phyloP scores from a whole-genome alignment of 2,797 vertebrate genomes.

The Apogon hyalosoma region DNA sequence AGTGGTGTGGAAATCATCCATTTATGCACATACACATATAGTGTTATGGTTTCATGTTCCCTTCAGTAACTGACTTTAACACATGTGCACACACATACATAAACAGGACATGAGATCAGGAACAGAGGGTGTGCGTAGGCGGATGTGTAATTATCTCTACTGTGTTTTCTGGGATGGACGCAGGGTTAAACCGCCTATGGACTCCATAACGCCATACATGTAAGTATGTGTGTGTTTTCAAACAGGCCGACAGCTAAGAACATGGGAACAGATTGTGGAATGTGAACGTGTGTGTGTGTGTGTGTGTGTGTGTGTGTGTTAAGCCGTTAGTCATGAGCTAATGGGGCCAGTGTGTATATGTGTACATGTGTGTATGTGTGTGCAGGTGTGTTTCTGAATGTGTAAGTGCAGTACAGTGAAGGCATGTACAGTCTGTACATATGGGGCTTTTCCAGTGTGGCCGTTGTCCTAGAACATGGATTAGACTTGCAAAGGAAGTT shows the following conservation, averaged over 20 bases:
- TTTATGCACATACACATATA: background rate
- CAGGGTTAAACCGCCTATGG: constrained; percentile 46
- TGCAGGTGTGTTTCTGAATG: constrained; percentile 20
- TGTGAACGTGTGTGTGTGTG: constrained; percentile 12
- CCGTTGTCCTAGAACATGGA: constrained; percentile 44
- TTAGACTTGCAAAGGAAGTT: constrained; percentile 46
- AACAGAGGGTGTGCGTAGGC: constrained; percentile 27
- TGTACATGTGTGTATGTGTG: constrained; percentile 13
- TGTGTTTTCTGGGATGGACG: constrained; percentile 10
- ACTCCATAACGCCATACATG: constrained; percentile 6
- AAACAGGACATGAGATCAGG: constrained; percentile 18
- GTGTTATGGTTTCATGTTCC: constrained; percentile 1
- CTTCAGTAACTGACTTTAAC: constrained; percentile 6
- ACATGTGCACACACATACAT: constrained; percentile 29
- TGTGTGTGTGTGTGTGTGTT: constrained; percentile 36
- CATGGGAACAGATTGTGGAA: constrained; percentile 23
- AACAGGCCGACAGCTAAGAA: constrained; percentile 29
- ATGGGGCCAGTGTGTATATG: constrained; percentile 40
- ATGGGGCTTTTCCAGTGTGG: constrained; percentile 32
- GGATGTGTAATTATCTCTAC: constrained; percentile 35
- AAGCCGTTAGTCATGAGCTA: constrained; percentile 65
- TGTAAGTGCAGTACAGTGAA: constrained; percentile 8
- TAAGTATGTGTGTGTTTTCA: constrained; percentile 37
- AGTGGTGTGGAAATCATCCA: constrained; percentile 7
- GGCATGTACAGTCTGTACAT: constrained; percentile 35